Conservation (phyloP, 2,888 invertebrate species). For the Serrognathus titanus region DNA sequence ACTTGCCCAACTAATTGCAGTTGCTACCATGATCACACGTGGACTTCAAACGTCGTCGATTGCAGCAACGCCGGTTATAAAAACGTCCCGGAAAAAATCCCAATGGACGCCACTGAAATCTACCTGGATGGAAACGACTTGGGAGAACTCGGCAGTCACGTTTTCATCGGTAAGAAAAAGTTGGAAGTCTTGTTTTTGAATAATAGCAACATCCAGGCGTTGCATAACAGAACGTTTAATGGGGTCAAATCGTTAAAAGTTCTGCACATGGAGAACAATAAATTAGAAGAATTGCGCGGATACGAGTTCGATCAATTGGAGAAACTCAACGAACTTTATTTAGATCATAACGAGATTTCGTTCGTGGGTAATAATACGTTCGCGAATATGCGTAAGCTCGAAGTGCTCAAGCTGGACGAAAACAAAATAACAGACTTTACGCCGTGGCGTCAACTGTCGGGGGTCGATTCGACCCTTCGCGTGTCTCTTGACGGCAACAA, state of each 20-base stretch:
- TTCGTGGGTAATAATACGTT: slow-evolving; percentile 75
- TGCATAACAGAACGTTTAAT: slow-evolving; percentile 80
- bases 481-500: slow-evolving; percentile 74
- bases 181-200: slow-evolving; percentile 75
- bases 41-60: slow-evolving; percentile 82
- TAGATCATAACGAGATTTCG: slow-evolving; percentile 72
- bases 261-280: slow-evolving; percentile 75
- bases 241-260: slow-evolving; percentile 70
- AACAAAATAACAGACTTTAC: slow-evolving; percentile 75
- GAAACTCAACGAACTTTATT: slow-evolving; percentile 69
- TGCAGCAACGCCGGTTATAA: slow-evolving; percentile 73
- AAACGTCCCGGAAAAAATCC: slow-evolving; percentile 73
- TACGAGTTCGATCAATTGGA: slow-evolving; percentile 76
- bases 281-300: slow-evolving; percentile 67
- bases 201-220: slow-evolving; percentile 70
- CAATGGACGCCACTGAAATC: slow-evolving; percentile 87
- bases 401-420: slow-evolving; percentile 71
- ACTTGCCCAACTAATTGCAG: slow-evolving; percentile 83
- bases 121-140: slow-evolving; percentile 81
- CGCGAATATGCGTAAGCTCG: slow-evolving; percentile 66
- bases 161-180: slow-evolving; percentile 82
- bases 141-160: slow-evolving; percentile 75
- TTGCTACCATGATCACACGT: slow-evolving; percentile 83
- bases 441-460: slow-evolving; percentile 63
- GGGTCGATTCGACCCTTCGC: slow-evolving; percentile 58